These are phyloP conservation scores for Drosophila acutilabella DNA, from an alignment of 2,888 invertebrate species.

Conservation along the genomic window DNA sequence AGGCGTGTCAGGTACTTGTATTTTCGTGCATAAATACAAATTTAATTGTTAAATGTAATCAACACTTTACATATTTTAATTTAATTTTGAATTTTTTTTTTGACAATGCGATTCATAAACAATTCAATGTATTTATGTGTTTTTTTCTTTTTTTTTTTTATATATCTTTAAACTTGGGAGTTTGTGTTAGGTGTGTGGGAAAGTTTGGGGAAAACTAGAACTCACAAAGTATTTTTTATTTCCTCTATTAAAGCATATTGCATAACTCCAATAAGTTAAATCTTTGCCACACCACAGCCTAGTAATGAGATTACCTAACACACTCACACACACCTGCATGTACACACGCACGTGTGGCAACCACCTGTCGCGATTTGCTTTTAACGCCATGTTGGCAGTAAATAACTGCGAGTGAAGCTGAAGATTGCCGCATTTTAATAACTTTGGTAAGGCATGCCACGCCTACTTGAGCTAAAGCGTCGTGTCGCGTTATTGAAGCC, in stretches of 20 bases:
- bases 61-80: not conserved
- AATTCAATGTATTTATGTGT: not conserved
- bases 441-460: conserved; percentile 51
- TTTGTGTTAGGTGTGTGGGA: not conserved
- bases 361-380: conserved; percentile 73
- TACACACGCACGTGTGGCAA: conserved; percentile 48
- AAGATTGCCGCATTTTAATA: conserved; percentile 72
- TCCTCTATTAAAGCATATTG: not conserved
- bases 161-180: not conserved
- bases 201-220: not conserved
- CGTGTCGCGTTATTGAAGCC: conserved; percentile 74
- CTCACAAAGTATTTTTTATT: not conserved
- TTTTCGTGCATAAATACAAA: conserved; percentile 1
- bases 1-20: not conserved
- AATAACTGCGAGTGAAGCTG: conserved; percentile 56
- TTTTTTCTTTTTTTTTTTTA: no score
- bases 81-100: not conserved
- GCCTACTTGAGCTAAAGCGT: conserved; percentile 40
- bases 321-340: not conserved
- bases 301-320: conserved; percentile 47
- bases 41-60: not conserved
- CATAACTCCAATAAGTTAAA: not conserved
- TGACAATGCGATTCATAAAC: not conserved
- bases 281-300: conserved; percentile 21
- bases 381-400: conserved; percentile 57